Evolutionary conservation across 2,113 vertebrate species (phyloP).

Genomic region (Epinephelus cyanopodus): DNA sequence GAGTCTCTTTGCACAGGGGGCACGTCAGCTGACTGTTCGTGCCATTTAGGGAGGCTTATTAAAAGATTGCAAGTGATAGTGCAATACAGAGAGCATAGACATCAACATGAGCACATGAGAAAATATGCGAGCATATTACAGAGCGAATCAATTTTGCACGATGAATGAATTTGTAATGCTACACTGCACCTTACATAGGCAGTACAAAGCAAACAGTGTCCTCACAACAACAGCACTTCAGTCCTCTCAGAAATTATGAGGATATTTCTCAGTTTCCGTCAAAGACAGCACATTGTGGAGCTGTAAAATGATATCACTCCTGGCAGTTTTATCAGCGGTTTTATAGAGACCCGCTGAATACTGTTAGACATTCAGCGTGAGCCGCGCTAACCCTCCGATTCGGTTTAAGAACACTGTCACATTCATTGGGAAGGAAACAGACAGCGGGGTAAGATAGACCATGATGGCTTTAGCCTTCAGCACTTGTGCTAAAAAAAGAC

Average conservation of each 20-base stretch:
- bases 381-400: slow-evolving; percentile 25
- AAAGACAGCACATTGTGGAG: slow-evolving; percentile 8
- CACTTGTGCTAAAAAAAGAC: slow-evolving; percentile 76
- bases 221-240: slow-evolving; percentile 30
- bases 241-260: slow-evolving; percentile 3
- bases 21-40: slow-evolving; percentile 48
- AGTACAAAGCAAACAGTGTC: slow-evolving; percentile 53
- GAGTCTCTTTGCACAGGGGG: slow-evolving; percentile 43
- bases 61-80: slow-evolving; percentile 15
- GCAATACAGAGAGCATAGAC: not conserved
- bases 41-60: slow-evolving; percentile 24
- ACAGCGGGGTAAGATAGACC: slow-evolving; percentile 50
- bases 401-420: slow-evolving; percentile 39
- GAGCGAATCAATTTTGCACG: slow-evolving; percentile 65
- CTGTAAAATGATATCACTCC: slow-evolving; percentile 2
- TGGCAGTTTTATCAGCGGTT: slow-evolving; percentile 17
- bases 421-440: slow-evolving; percentile 47
- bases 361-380: slow-evolving; percentile 5
- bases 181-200: slow-evolving; percentile 39
- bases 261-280: slow-evolving; percentile 20
- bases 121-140: slow-evolving; percentile 8
- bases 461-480: slow-evolving; percentile 64
- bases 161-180: slow-evolving; percentile 66
- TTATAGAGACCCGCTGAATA: slow-evolving; percentile 14
- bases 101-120: slow-evolving; percentile 4